Base-by-base conservation (phyloP, 1,140 invertebrate species). In the Conus ventricosus region DNA sequence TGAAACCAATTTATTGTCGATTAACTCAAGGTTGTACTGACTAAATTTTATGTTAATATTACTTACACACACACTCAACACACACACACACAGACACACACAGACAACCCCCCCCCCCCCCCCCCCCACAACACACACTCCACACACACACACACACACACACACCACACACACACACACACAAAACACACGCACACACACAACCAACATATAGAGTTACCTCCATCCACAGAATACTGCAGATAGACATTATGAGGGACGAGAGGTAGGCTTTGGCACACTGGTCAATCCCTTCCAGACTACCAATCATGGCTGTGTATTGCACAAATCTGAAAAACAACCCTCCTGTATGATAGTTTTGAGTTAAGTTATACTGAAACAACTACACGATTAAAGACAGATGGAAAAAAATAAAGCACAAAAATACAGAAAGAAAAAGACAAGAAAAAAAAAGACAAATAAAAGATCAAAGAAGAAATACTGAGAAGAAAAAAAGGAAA, bases 301-400 rank as follows among this genome's bases (percentile, higher is more conserved):
- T 93, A n/a, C 94, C 94, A 78, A 95, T 92, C 60, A 89, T 90
- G 2, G 92, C 94, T 53, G 89, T 91, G 90, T 94, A 95, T 90
- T 94, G 92, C 8, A 94, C 90, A 92, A 94, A 95, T 85, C 94
- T 95, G 88, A 5, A 89, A 88, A 67, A 67, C 13, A 25, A n/a
- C 71, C 17, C 39, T 39, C 39, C 39, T 39, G 0, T 39, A 39
- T 39, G 39, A 39, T 39, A 39, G 39, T 39, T 39, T 39, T 39
- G 39, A 39, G 39, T 39, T 39, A 1, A 39, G 39, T 39, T 3
- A 39, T 39, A 39, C 39, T 39, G 39, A 39, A 39, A 39, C 39
- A 39, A 39, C 39, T 39, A 0, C 39, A 39, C 39, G 3, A 39
- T 39, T 39, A 39, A 39, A 39, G 39, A 39, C 39, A 20, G 23